Evolutionary conservation across 2,113 vertebrate species (phyloP).

Genomic region (Pseudopipra pipra): DNA sequence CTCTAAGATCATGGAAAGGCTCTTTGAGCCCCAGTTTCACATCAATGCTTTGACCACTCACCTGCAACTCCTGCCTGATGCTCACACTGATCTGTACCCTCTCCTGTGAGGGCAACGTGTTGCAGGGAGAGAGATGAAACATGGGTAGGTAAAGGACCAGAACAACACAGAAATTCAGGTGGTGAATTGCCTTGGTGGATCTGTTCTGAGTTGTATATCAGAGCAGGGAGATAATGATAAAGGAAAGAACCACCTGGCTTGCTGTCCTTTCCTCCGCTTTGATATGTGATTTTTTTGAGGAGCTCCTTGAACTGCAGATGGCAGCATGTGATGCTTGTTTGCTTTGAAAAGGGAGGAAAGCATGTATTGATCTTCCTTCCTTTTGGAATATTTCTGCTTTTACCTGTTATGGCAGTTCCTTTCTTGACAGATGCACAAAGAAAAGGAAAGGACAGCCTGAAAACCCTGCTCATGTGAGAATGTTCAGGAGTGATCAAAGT

Average conservation of each 20-base stretch:
- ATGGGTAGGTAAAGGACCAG: background rate
- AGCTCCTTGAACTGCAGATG: slow-evolving; percentile 42
- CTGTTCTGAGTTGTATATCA: background rate
- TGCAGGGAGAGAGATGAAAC: background rate
- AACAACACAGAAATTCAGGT: background rate
- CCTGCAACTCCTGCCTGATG: background rate
- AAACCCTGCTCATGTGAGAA: background rate
- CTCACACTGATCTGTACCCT: accelerated
- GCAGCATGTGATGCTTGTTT: slow-evolving; percentile 37
- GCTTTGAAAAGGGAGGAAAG: background rate
- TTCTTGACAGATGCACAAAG: background rate
- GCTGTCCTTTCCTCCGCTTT: background rate
- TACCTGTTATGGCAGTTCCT: background rate
- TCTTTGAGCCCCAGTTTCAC: background rate
- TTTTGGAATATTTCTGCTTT: background rate
- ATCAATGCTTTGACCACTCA: background rate
- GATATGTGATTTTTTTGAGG: background rate
- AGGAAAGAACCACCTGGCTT: background rate
- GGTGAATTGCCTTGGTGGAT: background rate
- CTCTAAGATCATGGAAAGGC: background rate
- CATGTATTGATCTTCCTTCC: background rate
- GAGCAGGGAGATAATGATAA: background rate
- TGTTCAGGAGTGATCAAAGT: background rate
- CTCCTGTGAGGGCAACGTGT: accelerated
- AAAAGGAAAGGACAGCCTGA: background rate